Evolutionary conservation across 2,113 vertebrate genomes (phyloP).

Genomic region (Dermatemys mawii): DNA sequence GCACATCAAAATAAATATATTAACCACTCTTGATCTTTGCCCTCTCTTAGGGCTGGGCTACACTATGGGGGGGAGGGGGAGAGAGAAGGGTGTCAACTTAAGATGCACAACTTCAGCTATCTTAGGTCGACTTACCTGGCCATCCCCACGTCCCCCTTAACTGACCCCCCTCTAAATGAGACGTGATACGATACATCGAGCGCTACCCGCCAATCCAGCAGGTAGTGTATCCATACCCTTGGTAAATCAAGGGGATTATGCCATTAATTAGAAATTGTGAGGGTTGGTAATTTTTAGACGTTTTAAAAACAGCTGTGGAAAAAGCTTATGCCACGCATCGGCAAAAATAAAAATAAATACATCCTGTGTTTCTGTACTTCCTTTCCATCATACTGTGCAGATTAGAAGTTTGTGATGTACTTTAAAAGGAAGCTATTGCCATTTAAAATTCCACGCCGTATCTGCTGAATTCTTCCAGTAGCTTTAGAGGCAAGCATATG

Average conservation of each 20-base stretch:
- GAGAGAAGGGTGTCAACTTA: too few relatives aligned
- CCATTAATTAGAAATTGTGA: not conserved
- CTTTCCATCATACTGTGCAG: slow-evolving; percentile 11
- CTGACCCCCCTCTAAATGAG: too few relatives aligned
- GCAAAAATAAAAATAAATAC: slow-evolving; percentile 4
- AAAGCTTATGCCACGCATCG: not conserved
- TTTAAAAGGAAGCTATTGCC: not conserved
- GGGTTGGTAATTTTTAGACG: not conserved
- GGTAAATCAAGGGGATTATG: not conserved
- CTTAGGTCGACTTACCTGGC: too few relatives aligned
- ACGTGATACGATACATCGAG: too few relatives aligned
- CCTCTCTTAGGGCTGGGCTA: too few relatives aligned
- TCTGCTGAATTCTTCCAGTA: not conserved
- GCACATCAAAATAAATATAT: not conserved
- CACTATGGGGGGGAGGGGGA: too few relatives aligned
- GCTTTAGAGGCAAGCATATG: not conserved
- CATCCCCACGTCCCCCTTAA: too few relatives aligned
- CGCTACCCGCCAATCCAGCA: too few relatives aligned
- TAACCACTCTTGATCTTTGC: not conserved
- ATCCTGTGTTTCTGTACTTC: not conserved
- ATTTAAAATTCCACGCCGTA: not conserved
- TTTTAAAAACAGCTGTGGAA: not conserved
- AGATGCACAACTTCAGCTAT: too few relatives aligned
- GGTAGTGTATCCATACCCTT: too few relatives aligned
- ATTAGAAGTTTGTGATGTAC: not conserved